Percentiles rank a stretch among this genome's conserved stretches.
phyloP scores from a whole-genome alignment of 2,888 invertebrate genomes.

The Cerceris ruficornis region DNA sequence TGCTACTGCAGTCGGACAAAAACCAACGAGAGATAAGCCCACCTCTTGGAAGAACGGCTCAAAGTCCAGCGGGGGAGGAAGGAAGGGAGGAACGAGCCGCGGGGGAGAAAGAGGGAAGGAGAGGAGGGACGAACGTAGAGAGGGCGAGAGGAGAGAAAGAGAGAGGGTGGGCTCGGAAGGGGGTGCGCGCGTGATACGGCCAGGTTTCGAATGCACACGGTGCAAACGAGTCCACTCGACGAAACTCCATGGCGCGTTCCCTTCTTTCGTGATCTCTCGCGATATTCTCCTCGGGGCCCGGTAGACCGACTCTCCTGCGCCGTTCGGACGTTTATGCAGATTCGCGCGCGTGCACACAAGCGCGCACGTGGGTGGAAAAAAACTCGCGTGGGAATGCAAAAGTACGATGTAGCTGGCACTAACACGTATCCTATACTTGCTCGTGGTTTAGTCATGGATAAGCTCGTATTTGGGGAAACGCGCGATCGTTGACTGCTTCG shows the following conservation, averaged over 20 bases:
- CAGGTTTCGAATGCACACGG: conserved; percentile 57
- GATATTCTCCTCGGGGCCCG: conserved; percentile 55
- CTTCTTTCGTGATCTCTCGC: conserved; percentile 64
- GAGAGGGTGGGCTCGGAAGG: conserved; percentile 1
- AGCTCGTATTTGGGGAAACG: conserved; percentile 4
- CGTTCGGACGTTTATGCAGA: conserved; percentile 51
- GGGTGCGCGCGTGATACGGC: conserved; percentile 35
- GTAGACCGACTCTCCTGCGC: conserved; percentile 21
- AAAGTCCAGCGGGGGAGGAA: conserved; percentile 28
- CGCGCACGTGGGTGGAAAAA: conserved; percentile 24
- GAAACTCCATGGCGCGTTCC: conserved; percentile 56
- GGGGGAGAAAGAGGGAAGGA: conserved; percentile 6
- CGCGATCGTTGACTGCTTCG: not conserved
- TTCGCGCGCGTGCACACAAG: conserved; percentile 20
- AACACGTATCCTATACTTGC: conserved; percentile 4
- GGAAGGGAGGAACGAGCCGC: conserved; percentile 8
- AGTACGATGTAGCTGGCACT: conserved; percentile 22
- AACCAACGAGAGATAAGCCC: conserved; percentile 72
- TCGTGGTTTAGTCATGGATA: conserved; percentile 45
- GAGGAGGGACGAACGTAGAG: conserved; percentile 8
- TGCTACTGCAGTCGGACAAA: conserved; percentile 74
- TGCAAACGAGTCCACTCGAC: conserved; percentile 65
- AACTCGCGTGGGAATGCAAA: conserved; percentile 57
- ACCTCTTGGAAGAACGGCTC: conserved; percentile 62
- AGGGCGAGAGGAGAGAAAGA: conserved; percentile 10